phyloP scores from a whole-genome alignment of 2,797 vertebrate species.

The Micrastur ruficollis region DNA sequence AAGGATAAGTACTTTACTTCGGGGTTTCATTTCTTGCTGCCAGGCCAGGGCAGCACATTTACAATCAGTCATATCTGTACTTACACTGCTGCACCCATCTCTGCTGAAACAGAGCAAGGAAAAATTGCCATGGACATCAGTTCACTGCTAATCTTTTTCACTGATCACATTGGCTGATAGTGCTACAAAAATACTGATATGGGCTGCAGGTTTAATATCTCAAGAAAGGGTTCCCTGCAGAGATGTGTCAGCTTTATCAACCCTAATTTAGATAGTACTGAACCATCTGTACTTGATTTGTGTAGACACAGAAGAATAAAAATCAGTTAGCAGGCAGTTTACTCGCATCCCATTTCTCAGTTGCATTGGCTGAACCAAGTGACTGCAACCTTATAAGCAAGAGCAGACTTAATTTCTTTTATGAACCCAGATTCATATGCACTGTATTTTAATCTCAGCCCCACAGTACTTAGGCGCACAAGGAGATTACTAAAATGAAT shows the following conservation, averaged over 20 bases:
- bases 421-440: slow-evolving; percentile 52
- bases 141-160: slow-evolving; percentile 29
- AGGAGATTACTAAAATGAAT: slow-evolving; percentile 56
- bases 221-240: slow-evolving; percentile 29
- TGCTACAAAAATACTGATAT: slow-evolving; percentile 17
- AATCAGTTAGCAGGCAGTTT: slow-evolving; percentile 7
- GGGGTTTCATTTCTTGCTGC: background rate
- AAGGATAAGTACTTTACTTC: background rate
- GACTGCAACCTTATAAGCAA: slow-evolving; percentile 10
- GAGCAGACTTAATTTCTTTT: slow-evolving; percentile 45
- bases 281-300: slow-evolving; percentile 48
- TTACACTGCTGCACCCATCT: background rate
- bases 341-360: background rate
- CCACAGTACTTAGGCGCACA: slow-evolving; percentile 25
- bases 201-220: slow-evolving; percentile 28
- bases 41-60: background rate
- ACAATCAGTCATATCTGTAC: background rate
- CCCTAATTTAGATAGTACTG: slow-evolving; percentile 56
- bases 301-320: slow-evolving; percentile 40
- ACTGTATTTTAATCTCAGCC: slow-evolving; percentile 63
- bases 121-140: background rate
- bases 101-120: slow-evolving; percentile 6
- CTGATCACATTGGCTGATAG: background rate
- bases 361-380: slow-evolving; percentile 11
- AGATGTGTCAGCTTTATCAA: slow-evolving; percentile 31